phyloP scores from a whole-genome alignment of 1,140 invertebrate species.

The Stenopsyche tienmushanensis region DNA sequence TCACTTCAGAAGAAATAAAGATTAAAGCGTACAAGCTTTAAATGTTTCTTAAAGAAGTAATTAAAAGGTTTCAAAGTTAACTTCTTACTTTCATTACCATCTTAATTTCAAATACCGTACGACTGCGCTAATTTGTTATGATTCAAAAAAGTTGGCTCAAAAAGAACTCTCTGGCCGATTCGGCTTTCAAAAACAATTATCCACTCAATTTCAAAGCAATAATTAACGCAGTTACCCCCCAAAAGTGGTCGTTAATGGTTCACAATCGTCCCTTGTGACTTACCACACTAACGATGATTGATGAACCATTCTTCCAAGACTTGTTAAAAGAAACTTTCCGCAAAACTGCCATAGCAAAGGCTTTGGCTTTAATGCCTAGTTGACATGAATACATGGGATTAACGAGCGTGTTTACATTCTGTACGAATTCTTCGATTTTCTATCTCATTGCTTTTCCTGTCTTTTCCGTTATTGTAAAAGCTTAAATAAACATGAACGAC shows the following conservation, averaged over 20 bases:
- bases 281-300: neutral
- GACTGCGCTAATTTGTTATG: neutral
- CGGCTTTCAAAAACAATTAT: neutral
- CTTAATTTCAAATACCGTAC: neutral
- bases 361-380: too few relatives aligned
- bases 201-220: neutral
- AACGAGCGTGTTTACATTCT: too few relatives aligned
- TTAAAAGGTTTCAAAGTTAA: too few relatives aligned
- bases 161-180: neutral
- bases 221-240: neutral
- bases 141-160: neutral
- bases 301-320: neutral
- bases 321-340: too few relatives aligned
- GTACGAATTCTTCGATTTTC: neutral
- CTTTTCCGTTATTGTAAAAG: too few relatives aligned
- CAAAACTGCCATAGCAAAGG: too few relatives aligned
- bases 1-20: too few relatives aligned
- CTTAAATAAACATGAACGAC: too few relatives aligned
- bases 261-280: neutral
- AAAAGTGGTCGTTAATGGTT: neutral
- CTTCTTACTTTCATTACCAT: neutral
- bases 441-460: slow-evolving; percentile 10
- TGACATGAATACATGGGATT: too few relatives aligned
- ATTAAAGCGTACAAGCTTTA: too few relatives aligned
- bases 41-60: too few relatives aligned